phyloP scores from a whole-genome alignment of 1,140 invertebrate genomes.

The Pemphigus obesinymphae region DNA sequence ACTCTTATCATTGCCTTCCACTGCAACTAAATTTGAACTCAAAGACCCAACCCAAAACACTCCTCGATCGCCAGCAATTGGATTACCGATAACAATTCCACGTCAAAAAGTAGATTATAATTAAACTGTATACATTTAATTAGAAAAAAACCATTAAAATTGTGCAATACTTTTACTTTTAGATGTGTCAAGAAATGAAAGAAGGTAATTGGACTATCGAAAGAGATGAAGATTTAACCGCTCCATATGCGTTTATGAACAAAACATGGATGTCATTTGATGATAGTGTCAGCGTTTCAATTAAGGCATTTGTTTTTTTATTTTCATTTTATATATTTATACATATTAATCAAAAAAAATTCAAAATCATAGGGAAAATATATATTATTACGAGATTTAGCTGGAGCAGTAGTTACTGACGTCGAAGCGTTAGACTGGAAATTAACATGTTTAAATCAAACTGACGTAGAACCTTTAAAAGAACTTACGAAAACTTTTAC shows the following conservation, averaged over 20 bases:
- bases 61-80: constrained; percentile 60
- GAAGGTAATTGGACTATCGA: constrained; percentile 67
- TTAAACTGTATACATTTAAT: neutral
- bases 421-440: constrained; percentile 51
- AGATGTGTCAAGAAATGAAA: constrained; percentile 61
- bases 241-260: constrained; percentile 69
- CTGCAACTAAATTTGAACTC: constrained; percentile 63
- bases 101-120: constrained; percentile 55
- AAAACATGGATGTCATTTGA: constrained; percentile 73
- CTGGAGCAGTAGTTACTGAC: constrained; percentile 54
- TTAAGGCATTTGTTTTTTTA: constrained; percentile 58
- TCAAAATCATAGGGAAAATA: constrained; percentile 56
- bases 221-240: constrained; percentile 72
- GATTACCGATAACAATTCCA: constrained; percentile 57
- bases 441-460: constrained; percentile 39
- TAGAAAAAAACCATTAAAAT: neutral
- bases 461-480: constrained; percentile 43
- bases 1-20: constrained; percentile 64
- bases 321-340: too few relatives aligned
- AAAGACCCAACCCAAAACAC: constrained; percentile 61
- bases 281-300: constrained; percentile 64
- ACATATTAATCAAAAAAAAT: neutral
- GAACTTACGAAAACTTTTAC: constrained; percentile 50
- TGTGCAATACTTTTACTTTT: constrained; percentile 38
- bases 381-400: constrained; percentile 55